phyloP scores from a whole-genome alignment of 1,140 invertebrate genomes.

The Onthophagus taurus region DNA sequence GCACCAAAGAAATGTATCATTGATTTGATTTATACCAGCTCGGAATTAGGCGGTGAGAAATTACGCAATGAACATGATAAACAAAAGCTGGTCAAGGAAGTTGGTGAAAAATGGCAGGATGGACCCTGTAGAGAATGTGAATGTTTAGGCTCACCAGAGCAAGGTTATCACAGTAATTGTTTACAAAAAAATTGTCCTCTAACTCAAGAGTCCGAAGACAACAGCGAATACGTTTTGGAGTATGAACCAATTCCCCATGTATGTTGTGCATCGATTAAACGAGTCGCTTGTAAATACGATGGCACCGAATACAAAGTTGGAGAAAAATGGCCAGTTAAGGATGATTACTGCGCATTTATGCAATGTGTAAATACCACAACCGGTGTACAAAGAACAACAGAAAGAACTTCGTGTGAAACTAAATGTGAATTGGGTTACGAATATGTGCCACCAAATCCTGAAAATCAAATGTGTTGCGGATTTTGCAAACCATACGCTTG shows the following conservation, averaged over 20 bases:
- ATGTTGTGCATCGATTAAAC: slow-evolving; percentile 32
- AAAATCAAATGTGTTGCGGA: slow-evolving; percentile 51
- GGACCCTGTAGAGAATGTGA: slow-evolving; percentile 56
- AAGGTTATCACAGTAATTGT: slow-evolving; percentile 30
- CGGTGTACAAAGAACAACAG: slow-evolving; percentile 39
- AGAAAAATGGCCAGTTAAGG: slow-evolving; percentile 46
- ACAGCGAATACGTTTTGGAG: slow-evolving; percentile 45
- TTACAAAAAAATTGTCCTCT: slow-evolving; percentile 37
- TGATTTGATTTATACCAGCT: slow-evolving; percentile 44
- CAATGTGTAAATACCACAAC: slow-evolving; percentile 40
- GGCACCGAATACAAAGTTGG: slow-evolving; percentile 40
- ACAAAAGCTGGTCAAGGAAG: slow-evolving; percentile 9
- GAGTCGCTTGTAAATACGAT: slow-evolving; percentile 50
- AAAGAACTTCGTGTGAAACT: slow-evolving; percentile 27
- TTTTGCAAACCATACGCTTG: slow-evolving; percentile 52
- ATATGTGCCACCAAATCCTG: slow-evolving; percentile 33
- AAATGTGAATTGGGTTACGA: slow-evolving; percentile 37
- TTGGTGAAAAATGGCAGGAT: slow-evolving; percentile 54
- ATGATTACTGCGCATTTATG: slow-evolving; percentile 44
- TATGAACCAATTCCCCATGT: slow-evolving; percentile 26
- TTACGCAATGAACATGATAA: slow-evolving; percentile 25
- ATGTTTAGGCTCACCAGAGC: slow-evolving; percentile 38
- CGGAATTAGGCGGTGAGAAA: slow-evolving; percentile 44
- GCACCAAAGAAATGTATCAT: slow-evolving; percentile 60
- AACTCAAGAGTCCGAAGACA: slow-evolving; percentile 31